Evolutionary conservation across 1,140 invertebrate genomes (phyloP).

Genomic region (Drosophila parvula): DNA sequence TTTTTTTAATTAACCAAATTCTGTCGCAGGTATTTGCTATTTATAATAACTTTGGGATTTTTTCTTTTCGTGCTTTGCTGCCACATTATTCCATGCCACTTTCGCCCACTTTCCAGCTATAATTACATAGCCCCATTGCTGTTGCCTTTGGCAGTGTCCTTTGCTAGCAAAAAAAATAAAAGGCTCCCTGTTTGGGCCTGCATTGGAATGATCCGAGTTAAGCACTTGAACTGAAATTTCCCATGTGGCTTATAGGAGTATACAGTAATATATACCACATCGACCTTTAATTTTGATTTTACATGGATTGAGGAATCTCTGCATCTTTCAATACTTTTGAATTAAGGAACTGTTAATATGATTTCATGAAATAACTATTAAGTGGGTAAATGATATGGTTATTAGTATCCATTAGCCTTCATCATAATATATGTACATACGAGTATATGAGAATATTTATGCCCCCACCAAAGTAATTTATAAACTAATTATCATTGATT

Average conservation of each 20-base stretch:
- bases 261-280: neutral
- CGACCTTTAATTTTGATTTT: neutral
- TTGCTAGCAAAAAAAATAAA: constrained; percentile 44
- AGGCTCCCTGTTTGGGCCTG: constrained; percentile 36
- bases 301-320: neutral
- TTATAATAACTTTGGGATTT: neutral
- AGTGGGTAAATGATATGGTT: neutral
- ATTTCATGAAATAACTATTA: neutral
- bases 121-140: constrained; percentile 66
- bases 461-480: neutral
- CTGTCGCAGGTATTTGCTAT: neutral
- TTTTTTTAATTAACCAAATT: too few relatives aligned
- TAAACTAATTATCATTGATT: neutral
- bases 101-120: constrained; percentile 19
- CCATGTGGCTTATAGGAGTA: constrained; percentile 9
- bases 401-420: neutral
- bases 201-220: constrained; percentile 47
- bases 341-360: neutral
- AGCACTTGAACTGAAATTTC: constrained; percentile 57
- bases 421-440: neutral
- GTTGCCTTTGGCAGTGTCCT: constrained; percentile 37
- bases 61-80: neutral
- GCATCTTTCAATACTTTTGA: neutral
- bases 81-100: constrained; percentile 3
- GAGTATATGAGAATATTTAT: too few relatives aligned